A percentile compares a stretch with the other conserved stretches of the same genome.
Evolutionary conservation across 92 coral and sea anemone species (phyloP).

Genomic region (Desmophyllum pertusum): DNA sequence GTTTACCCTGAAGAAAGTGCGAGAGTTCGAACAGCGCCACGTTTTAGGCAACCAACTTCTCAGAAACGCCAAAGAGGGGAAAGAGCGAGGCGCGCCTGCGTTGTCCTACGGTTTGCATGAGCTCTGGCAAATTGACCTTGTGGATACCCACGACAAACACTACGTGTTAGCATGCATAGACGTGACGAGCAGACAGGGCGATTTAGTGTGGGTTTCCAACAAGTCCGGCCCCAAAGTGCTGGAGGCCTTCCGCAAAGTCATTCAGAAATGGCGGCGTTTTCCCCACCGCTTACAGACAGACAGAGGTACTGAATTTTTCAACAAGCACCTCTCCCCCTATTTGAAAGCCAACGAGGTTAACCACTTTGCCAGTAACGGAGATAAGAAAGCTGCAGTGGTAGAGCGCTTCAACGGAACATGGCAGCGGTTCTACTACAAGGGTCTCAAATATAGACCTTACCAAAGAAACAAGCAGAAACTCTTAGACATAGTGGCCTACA

Average conservation of each 20-base stretch:
- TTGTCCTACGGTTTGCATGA: not conserved
- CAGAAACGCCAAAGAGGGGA: not conserved
- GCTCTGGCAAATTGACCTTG: not conserved
- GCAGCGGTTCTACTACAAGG: not conserved
- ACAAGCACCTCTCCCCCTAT: not conserved
- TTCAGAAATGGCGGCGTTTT: not conserved
- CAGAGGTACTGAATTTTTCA: slow-evolving; percentile 9
- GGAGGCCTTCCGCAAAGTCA: not conserved
- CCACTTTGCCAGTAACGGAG: not conserved
- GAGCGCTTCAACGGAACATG: slow-evolving; percentile 11
- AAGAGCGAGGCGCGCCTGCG: not conserved
- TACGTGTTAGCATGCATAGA: not conserved
- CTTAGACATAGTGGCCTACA: not conserved
- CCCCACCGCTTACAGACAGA: slow-evolving; percentile 1
- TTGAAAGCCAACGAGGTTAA: not conserved
- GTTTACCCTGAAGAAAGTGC: not conserved
- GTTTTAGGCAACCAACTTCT: not conserved
- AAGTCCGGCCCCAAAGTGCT: not conserved
- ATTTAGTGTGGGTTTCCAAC: not conserved
- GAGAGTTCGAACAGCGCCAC: not conserved
- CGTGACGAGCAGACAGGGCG: not conserved
- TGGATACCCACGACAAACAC: not conserved
- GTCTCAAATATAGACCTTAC: not conserved
- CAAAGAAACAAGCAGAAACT: not conserved
- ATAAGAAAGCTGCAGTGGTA: slow-evolving; percentile 1